A percentile compares a stretch with the other conserved stretches of the same genome.
Conservation (phyloP, 2,888 invertebrate genomes). For the Alloplasta piceator region DNA sequence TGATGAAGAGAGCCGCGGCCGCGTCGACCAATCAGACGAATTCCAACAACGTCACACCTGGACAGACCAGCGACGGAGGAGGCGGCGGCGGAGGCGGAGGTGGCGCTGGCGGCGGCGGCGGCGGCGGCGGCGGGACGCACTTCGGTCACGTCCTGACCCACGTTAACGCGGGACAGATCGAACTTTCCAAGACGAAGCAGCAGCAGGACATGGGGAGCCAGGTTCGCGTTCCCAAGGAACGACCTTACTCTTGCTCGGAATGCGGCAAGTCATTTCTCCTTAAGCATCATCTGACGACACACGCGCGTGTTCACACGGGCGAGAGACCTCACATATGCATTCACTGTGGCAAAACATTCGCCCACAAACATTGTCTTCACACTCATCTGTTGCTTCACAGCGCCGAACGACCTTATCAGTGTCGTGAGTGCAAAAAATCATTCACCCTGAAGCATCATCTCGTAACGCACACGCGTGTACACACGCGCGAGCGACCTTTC, state of each 20-base stretch:
- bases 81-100: no score
- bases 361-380: constrained; percentile 92
- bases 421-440: constrained; percentile 93
- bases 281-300: constrained; percentile 93
- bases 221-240: constrained; percentile 86
- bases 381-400: constrained; percentile 92
- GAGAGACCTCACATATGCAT: constrained; percentile 91
- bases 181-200: constrained; percentile 84
- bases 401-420: constrained; percentile 92
- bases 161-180: constrained; percentile 84
- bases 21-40: constrained; percentile 84
- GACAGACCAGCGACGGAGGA: constrained; percentile 75
- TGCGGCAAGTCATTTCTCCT: constrained; percentile 93
- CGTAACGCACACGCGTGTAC: constrained; percentile 91
- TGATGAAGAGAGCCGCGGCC: constrained; percentile 89
- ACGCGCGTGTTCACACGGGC: constrained; percentile 92
- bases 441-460: constrained; percentile 94
- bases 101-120: background rate
- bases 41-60: constrained; percentile 78
- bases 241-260: constrained; percentile 92
- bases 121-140: constrained; percentile 70
- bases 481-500: constrained; percentile 92
- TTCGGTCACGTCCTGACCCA: constrained; percentile 81
- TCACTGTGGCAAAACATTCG: constrained; percentile 92
- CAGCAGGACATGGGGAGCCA: constrained; percentile 86